phyloP scores from a whole-genome alignment of 2,888 invertebrate species.

The Eurytoma adleriae region DNA sequence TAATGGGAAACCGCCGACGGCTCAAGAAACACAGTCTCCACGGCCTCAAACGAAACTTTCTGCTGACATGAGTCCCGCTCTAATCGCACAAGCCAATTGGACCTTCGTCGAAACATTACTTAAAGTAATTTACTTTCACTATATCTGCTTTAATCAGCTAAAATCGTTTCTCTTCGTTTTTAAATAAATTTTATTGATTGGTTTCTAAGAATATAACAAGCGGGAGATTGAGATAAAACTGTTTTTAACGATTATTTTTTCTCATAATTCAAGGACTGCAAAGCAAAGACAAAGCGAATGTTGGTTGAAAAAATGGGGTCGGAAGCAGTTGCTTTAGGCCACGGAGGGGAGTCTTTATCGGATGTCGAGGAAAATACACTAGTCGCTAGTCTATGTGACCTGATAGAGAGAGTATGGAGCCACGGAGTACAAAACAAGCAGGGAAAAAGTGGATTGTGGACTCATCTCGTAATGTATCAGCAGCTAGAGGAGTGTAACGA shows the following conservation, averaged over 20 bases:
- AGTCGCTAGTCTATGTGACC: constrained; percentile 98
- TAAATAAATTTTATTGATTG: too few relatives aligned
- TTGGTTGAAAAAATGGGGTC: constrained; percentile 99
- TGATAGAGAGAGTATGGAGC: constrained; percentile 97
- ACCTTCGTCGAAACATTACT: constrained; percentile 98
- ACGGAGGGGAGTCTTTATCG: constrained; percentile 86
- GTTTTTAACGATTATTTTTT: too few relatives aligned
- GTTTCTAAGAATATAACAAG: too few relatives aligned
- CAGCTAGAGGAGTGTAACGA: constrained; percentile 86
- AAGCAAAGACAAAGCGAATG: constrained; percentile 98
- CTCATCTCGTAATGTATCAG: constrained; percentile 93
- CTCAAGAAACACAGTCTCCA: constrained; percentile 74
- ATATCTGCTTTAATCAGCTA: too few relatives aligned
- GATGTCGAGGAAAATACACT: constrained; percentile 97
- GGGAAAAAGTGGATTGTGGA: constrained; percentile 98
- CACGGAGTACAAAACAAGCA: constrained; percentile 97
- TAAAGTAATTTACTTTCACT: constrained; percentile 80
- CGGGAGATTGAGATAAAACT: too few relatives aligned
- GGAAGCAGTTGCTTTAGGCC: constrained; percentile 96
- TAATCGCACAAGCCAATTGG: constrained; percentile 97
- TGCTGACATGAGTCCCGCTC: constrained; percentile 87
- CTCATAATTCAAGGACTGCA: constrained; percentile 83
- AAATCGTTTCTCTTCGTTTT: too few relatives aligned
- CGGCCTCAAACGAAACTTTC: constrained; percentile 78
- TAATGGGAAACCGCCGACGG: constrained; percentile 69